Conservation (phyloP, 2,797 vertebrate genomes). For the Simalia tracyae region DNA sequence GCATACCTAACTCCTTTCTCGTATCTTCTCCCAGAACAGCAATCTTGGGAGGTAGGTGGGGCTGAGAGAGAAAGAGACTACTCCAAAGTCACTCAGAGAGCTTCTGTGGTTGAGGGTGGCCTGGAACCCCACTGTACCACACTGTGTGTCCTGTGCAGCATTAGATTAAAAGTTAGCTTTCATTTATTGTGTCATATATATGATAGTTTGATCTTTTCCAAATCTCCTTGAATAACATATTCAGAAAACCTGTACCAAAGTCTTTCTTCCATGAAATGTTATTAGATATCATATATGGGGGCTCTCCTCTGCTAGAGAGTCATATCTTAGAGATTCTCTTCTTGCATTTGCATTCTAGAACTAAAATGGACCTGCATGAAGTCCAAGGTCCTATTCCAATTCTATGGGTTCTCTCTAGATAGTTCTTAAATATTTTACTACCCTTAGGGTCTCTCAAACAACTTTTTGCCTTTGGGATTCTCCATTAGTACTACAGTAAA, state of each 20-base stretch:
- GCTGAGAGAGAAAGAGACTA: not conserved
- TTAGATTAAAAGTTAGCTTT: not conserved
- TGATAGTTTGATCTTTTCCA: not conserved
- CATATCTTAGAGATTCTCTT: not conserved
- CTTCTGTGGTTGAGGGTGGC: not conserved
- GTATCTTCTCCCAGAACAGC: not conserved
- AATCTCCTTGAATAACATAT: not conserved
- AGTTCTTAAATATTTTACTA: conserved; percentile 15
- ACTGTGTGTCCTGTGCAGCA: not conserved
- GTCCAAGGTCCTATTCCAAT: not conserved
- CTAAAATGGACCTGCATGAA: too few relatives aligned
- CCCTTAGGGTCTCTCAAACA: not conserved
- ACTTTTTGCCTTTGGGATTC: not conserved
- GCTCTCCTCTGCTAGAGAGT: not conserved
- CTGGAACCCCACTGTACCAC: not conserved
- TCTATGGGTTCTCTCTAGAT: not conserved
- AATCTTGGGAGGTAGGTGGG: not conserved
- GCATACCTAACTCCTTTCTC: not conserved
- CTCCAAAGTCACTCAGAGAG: not conserved
- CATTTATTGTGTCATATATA: not conserved
- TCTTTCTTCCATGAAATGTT: not conserved
- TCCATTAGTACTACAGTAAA: not conserved
- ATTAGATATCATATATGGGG: not conserved
- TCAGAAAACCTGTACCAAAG: not conserved
- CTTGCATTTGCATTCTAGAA: too few relatives aligned